These are phyloP conservation scores for Mustelus asterias DNA, from an alignment of 2,113 vertebrate species.

Conservation along the genomic window DNA sequence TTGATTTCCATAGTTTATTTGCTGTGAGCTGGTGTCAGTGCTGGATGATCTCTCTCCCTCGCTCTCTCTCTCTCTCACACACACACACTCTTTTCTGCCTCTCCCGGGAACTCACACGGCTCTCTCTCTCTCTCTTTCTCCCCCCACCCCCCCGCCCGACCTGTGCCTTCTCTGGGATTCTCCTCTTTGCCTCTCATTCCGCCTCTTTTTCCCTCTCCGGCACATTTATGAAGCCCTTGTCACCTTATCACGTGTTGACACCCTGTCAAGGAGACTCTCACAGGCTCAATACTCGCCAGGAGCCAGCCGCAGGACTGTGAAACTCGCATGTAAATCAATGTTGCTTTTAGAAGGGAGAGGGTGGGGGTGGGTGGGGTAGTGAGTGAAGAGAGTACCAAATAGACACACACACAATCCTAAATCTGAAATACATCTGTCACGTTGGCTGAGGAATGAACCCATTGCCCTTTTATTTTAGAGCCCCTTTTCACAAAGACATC, in stretches of 20 bases:
- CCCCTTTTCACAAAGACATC: not conserved
- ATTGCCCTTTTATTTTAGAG: not conserved
- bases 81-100: not conserved
- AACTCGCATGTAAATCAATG: not conserved
- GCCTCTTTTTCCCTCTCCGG: not conserved
- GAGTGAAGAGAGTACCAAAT: not conserved
- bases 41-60: not conserved
- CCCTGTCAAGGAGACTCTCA: slow-evolving; percentile 23
- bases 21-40: slow-evolving; percentile 6
- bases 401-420: not conserved
- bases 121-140: not conserved
- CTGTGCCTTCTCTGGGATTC: slow-evolving; percentile 15
- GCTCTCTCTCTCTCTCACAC: not conserved
- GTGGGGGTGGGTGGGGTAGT: not conserved
- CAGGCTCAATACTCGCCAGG: not conserved
- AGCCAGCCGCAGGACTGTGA: not conserved
- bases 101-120: not conserved
- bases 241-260: slow-evolving; percentile 36
- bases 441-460: not conserved
- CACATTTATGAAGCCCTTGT: slow-evolving; percentile 37
- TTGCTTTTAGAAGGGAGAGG: not conserved
- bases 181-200: not conserved
- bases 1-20: slow-evolving; percentile 24
- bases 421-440: not conserved
- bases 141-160: slow-evolving; percentile 4